Conservation (phyloP, 2,888 invertebrate genomes). For the Mesoligia furuncula region DNA sequence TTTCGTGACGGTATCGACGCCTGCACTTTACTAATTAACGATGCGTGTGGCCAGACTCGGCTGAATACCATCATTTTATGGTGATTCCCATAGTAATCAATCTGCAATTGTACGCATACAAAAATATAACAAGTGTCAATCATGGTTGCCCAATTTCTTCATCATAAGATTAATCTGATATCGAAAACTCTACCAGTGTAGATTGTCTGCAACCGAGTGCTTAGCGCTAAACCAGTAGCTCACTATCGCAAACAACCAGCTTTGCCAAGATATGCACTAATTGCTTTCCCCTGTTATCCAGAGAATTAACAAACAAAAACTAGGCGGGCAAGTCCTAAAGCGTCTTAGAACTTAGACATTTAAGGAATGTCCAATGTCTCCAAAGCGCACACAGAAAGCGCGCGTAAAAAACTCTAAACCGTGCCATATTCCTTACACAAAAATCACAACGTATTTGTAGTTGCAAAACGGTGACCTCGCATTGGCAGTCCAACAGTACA, state of each 20-base stretch:
- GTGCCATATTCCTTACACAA: constrained; percentile 42
- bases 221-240: no score
- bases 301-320: constrained; percentile 44
- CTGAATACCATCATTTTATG: constrained; percentile 27
- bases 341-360: constrained; percentile 46
- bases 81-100: background rate
- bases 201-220: background rate
- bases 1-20: constrained; percentile 70
- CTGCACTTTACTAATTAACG: constrained; percentile 71
- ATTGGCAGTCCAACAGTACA: constrained; percentile 12
- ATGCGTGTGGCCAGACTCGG: constrained; percentile 70
- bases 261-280: background rate
- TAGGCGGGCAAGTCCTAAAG: constrained; percentile 10
- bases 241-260: background rate
- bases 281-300: background rate
- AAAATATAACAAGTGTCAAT: constrained; percentile 1
- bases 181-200: background rate
- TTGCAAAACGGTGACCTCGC: constrained; percentile 49
- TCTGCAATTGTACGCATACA: background rate
- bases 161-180: background rate
- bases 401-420: constrained; percentile 32
- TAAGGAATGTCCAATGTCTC: constrained; percentile 45
- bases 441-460: constrained; percentile 18
- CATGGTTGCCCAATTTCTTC: background rate
- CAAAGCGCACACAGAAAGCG: constrained; percentile 30